Percentiles rank a stretch among this genome's conserved stretches.
Evolutionary conservation across 2,797 vertebrate species (phyloP).

Genomic region (Mus minutoides): DNA sequence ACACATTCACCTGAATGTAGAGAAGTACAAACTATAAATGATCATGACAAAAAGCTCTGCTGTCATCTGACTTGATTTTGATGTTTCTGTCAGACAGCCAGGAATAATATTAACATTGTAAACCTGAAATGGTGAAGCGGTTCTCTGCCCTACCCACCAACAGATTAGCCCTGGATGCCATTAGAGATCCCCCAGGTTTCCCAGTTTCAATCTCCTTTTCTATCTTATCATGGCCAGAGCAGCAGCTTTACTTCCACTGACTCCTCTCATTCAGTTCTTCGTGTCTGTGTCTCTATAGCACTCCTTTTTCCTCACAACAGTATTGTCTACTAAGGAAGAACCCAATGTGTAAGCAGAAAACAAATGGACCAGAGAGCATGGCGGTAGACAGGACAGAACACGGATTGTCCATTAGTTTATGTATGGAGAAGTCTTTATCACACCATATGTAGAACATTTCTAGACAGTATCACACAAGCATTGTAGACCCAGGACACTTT

Average conservation of each 20-base stretch:
- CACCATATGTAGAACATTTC: not conserved
- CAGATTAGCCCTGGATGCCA: not conserved
- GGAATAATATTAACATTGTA: not conserved
- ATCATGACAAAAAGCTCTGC: not conserved
- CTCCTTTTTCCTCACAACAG: not conserved
- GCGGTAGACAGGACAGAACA: slow-evolving; percentile 6
- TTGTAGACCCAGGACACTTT: not conserved
- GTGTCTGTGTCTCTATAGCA: slow-evolving; percentile 37
- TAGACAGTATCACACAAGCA: not conserved
- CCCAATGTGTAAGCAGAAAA: slow-evolving; percentile 42
- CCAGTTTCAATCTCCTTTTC: not conserved
- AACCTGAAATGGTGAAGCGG: not conserved
- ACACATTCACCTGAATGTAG: not conserved
- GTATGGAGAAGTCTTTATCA: slow-evolving; percentile 34
- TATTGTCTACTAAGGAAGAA: slow-evolving; percentile 43
- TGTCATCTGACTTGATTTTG: slow-evolving; percentile 30
- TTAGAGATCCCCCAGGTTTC: not conserved
- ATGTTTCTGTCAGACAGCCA: not conserved
- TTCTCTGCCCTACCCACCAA: not conserved
- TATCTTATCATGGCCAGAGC: not conserved
- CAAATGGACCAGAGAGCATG: not conserved
- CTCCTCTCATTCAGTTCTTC: slow-evolving; percentile 11
- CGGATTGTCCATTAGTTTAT: not conserved
- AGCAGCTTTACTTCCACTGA: slow-evolving; percentile 23
- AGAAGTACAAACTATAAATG: not conserved